Evolutionary conservation across 2,113 vertebrate species (phyloP), one percentile per base, ranked within the genome.

Genomic region (Sinosuthora webbiana): DNA sequence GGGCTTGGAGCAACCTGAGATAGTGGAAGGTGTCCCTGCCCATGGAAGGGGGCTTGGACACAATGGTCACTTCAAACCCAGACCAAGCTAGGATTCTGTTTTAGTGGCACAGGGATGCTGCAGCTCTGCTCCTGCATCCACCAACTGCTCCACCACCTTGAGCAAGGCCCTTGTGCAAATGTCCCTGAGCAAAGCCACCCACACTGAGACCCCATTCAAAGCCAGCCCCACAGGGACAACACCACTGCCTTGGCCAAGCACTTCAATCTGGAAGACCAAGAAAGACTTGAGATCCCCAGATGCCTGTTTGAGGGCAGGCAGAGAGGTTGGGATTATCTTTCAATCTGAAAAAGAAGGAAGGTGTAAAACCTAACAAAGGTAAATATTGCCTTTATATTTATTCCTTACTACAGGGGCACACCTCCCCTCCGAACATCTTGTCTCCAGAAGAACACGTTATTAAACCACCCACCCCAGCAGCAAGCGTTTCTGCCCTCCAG

Each of bases 371-470:
- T 33, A 6, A 18, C 18, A 18, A 71, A 55, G 31, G 33, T 50
- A n/a, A 55, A 23, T 74, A 84, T 70, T 91, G 69, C 78, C 33
- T 4, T 31, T 50, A 82, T 23, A 87, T 45, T 78, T 87, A 62
- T 69, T 69, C 73, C 47, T 35, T 53, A 28, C 41, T 11, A 24
- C 2, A 77, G 63, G 73, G 64, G 71, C 68, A 88, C 50, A 67
- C 76, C 64, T 33, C 74, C 75, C 85, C 84, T 93, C 86, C 59
- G 95, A 96, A 97, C 96, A 84, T 47, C 80, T 50, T 56, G 87
- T 97, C 95, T 96, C 93, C 82, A 59, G 83, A 93, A 88, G 90
- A 96, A 97, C 87, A 3, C 77, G 69, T 90, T 91, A 95, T 96
- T 93, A 86, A 92, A 85, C 73, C 41, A 65, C 94, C 96, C 96